phyloP scores from a whole-genome alignment of 1,140 invertebrate species.

The fruit fly (Drosophila melanogaster) region Release_6_plus_ISO1_MT NT_033777.3:29904501-29905000 shows the following conservation, averaged over 20 bases:
- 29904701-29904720: not conserved
- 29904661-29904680: not conserved
- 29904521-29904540: no score
- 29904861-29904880: constrained; percentile 25
- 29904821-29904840: constrained; percentile 13
- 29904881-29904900: constrained; percentile 10
- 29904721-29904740: not conserved
- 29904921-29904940: constrained; percentile 16
- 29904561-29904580: no score
- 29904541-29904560: no score
- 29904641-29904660: not conserved
- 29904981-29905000: constrained; percentile 30
- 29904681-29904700: not conserved
- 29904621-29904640: not conserved
- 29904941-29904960: constrained; percentile 9
- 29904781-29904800: no score
- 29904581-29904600: no score
- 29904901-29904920: constrained; percentile 6
- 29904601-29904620: no score
- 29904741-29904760: not conserved
- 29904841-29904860: constrained; percentile 14
- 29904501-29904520: no score
- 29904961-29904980: not conserved
- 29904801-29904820: not conserved
- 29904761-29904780: not conserved